Evolutionary conservation across 2,888 invertebrate species (phyloP), one percentile per base, ranked within the genome.

Genomic region (Cylindroiulus punctatus): DNA sequence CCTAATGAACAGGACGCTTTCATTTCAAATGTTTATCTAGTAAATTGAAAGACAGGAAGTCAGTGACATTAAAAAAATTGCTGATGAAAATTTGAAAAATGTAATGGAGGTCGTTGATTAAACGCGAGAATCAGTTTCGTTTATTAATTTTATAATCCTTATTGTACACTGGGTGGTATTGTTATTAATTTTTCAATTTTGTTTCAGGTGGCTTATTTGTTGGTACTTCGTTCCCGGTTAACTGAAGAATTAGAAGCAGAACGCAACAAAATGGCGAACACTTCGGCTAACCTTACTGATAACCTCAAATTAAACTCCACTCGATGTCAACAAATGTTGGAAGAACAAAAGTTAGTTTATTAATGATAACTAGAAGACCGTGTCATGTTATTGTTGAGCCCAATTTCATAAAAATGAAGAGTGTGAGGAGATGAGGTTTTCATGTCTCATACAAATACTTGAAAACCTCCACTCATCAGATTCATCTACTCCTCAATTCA

Each of bases 141-240:
- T n/a, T 65, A 26, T 65, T 32, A 7, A 82, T 82, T 26, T 36
- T 32, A 26, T 12, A 42, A 8, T 82, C 32, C 26, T 82, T 36
- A 8, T 32, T 8, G 19, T 32, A 17, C 22, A 12, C 1, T 42
- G 82, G n/a, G 22, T 81, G 81, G 81, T n/a, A 81, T 86, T 76
- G 32, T 32, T 42, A 42, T 65, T 26, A 85, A 81, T 42, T 65
- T n/a, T n/a, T 65, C 32, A 84, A 85, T 42, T 65, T 65, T 22
- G 22, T 85, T 85, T 8, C 90, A 92, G 90, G 91, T 92, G 86
- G 91, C 92, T 5, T 91, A 90, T 88, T 89, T 92, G 22, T 90
- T 92, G 84, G 91, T 91, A 85, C 91, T 92, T 88, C 89, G 92
- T 88, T 91, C 91, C 2, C 90, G 91, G 52, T 90, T 92, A 36